Evolutionary conservation across 1,140 invertebrate species (phyloP), one percentile per base, ranked within the genome.

Genomic region (Macrobrachium rosenbergii): DNA sequence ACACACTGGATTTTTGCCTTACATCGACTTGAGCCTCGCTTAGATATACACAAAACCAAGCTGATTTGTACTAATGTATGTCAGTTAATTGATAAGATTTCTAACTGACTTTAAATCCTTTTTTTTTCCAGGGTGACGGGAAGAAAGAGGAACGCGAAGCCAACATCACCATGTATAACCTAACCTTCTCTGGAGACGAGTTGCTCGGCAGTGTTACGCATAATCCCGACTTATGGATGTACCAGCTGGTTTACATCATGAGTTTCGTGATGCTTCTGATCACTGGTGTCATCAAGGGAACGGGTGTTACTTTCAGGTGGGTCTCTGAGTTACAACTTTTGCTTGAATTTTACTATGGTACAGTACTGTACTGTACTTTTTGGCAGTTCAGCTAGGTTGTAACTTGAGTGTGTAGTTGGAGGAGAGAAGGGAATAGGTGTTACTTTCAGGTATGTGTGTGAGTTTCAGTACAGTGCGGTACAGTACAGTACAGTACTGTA

Each of bases 211-310:
- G 78, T 72, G 88, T 91, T 16, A 90, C 83, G 52, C 84, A 91
- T 5, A 90, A 91, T 76, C 91, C 91, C 3, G 23, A 89, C 69
- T 58, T 91, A 19, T 89, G 81, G 81, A 86, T 90, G 45, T 91
- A 91, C 83, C 91, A 91, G 78, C 58, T 89, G 5, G 82, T 91
- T 10, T 90, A 91, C 59, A 83, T 88, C 2, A 23, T 88, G 1
- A 87, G 82, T 19, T 89, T 91, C 64, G 45, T 90, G 5, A 28
- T 89, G 0, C 90, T 91, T 14, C 89, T 91, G 19, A 14, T 90
- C 52, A 87, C 91, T 60, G 91, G 91, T 7, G 28, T 91, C 28
- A 23, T 91, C 10, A 91, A 91, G 83, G 90, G 90, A 43, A 82
- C 89, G 72, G 81, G 83, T 5, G 90, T 91, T 28, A 89, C 89